Evolutionary conservation across 2,113 vertebrate species (phyloP), one percentile per base, ranked within the genome.

Genomic region (Arvicanthis niloticus): DNA sequence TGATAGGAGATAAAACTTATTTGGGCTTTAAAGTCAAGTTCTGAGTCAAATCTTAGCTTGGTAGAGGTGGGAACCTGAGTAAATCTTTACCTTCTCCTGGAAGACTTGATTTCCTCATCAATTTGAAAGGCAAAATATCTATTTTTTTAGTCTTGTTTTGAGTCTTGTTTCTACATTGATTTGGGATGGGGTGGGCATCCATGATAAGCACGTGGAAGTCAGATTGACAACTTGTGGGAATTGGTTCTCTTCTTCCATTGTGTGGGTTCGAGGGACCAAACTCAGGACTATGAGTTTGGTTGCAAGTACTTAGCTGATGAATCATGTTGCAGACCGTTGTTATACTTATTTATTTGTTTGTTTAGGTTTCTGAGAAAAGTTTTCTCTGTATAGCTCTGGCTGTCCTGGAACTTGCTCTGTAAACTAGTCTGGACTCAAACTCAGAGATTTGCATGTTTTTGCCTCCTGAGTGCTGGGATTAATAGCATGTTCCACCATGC

Each of bases 31-130:
- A 7, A 89, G 37, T 93, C 48, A 96, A 92, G 86, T 45, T 5
- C 81, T 12, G 37, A 85, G 56, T 96, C 62, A 96, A 82, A 94
- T 91, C 53, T 85, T 24, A 92, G 24, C 31, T 76, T 88, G 5
- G 72, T 19, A 80, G 40, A 56, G 31, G 15, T 90, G 45, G 58
- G 48, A 88, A 11, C 42, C 45, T 40, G 17, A 73, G 15, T 5
- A 92, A 89, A 75, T 78, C 34, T 42, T 94, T 87, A 91, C 17
- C 51, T 91, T 94, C 51, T 58, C 75, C 42, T 92, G 51, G 53
- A 51, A 93, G 42, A 87, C 37, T 15, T 56, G 70, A 12, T 94
- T 93, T 73, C 48, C 11, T 90, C n/a, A 89, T 87, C 37, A 76
- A 56, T 75, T 76, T 95, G 82, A 95, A 76, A 29, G 22, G 40